A percentile compares a stretch with the other conserved stretches of the same genome.
Evolutionary conservation across 2,797 vertebrate genomes (phyloP).

Genomic region (Monodelphis domestica): DNA sequence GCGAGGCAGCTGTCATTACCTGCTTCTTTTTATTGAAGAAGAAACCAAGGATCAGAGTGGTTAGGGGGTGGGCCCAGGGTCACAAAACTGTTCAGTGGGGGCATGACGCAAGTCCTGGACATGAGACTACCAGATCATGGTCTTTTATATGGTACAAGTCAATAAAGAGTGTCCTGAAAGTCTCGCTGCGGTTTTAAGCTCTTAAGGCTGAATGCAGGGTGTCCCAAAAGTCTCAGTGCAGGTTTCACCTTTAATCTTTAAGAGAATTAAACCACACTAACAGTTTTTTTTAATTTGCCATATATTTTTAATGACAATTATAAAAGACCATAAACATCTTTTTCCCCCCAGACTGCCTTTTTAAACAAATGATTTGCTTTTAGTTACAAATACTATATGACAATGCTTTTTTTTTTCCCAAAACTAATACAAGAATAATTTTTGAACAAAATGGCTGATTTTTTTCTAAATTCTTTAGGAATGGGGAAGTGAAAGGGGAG

Average conservation of each 20-base stretch:
- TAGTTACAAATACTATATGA: slow-evolving; percentile 84
- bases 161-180: background rate
- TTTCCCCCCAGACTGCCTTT: slow-evolving; percentile 82
- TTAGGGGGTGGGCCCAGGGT: background rate
- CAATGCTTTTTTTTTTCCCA: slow-evolving; percentile 80
- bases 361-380: slow-evolving; percentile 84
- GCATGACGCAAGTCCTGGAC: background rate
- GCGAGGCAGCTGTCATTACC: background rate
- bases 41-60: background rate
- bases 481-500: background rate
- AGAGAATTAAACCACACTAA: too few species aligned
- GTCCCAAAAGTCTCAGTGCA: background rate
- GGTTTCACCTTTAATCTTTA: background rate
- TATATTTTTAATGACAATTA: slow-evolving; percentile 88
- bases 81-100: background rate
- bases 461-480: slow-evolving; percentile 76
- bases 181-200: background rate
- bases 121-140: background rate
- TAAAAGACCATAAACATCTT: slow-evolving; percentile 86
- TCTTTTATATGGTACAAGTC: background rate
- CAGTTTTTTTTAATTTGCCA: slow-evolving; percentile 85
- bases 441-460: slow-evolving; percentile 78
- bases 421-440: slow-evolving; percentile 85
- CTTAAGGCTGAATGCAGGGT: background rate
- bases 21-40: background rate